These are phyloP conservation scores for Xanthorhoe designata DNA, from an alignment of 2,888 invertebrate genomes.

Conservation along the genomic window DNA sequence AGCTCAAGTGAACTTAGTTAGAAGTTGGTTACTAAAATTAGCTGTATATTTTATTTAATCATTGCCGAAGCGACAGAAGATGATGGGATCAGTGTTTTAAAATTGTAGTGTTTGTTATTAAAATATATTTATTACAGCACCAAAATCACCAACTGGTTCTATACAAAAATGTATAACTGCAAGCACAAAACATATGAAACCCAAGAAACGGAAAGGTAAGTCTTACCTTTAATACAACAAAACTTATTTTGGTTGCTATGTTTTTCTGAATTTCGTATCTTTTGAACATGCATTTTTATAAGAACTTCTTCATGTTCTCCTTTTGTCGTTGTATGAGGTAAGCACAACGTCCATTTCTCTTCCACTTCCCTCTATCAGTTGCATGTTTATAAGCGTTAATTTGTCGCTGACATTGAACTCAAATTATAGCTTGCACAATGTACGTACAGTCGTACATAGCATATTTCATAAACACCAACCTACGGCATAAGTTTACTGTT, in stretches of 20 bases:
- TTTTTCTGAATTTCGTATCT: too few species aligned
- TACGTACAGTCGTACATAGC: too few species aligned
- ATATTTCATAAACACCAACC: background rate
- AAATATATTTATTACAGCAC: constrained; percentile 8
- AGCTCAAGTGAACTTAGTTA: background rate
- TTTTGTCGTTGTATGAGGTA: too few species aligned
- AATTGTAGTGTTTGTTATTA: background rate
- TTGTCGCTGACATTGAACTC: background rate
- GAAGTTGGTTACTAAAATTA: background rate
- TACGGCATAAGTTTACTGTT: constrained; percentile 39
- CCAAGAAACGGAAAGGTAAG: constrained; percentile 61
- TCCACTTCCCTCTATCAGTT: background rate
- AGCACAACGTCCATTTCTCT: too few species aligned
- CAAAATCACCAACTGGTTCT: constrained; percentile 22
- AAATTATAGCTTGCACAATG: background rate
- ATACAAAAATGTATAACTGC: constrained; percentile 38
- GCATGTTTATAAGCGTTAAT: background rate
- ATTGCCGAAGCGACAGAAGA: background rate
- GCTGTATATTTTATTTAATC: background rate
- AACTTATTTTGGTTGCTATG: background rate
- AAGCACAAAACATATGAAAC: constrained; percentile 52
- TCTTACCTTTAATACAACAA: too few species aligned
- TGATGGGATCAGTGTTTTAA: background rate
- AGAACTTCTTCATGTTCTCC: too few species aligned
- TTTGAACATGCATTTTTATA: too few species aligned